Conservation (phyloP, 2,113 vertebrate genomes). For the Phyllopteryx taeniolatus region DNA sequence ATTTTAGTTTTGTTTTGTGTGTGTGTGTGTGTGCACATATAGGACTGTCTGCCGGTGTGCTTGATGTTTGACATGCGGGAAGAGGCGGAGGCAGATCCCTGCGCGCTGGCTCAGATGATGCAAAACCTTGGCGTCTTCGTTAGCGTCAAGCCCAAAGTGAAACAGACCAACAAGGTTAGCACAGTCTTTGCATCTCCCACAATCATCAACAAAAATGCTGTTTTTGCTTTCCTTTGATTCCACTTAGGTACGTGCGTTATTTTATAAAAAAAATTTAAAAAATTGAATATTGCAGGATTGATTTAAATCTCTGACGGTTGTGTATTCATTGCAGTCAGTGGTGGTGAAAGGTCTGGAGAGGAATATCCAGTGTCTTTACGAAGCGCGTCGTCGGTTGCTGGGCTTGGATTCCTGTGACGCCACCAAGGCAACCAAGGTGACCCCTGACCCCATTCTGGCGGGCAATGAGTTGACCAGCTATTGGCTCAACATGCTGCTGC, state of each 20-base stretch:
- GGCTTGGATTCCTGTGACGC: constrained; percentile 66
- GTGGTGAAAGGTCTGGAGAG: constrained; percentile 78
- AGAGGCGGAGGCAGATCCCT: constrained; percentile 67
- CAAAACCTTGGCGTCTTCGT: constrained; percentile 77
- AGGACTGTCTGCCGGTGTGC: constrained; percentile 79
- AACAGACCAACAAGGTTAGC: constrained; percentile 77
- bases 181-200: constrained; percentile 9
- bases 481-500: constrained; percentile 74
- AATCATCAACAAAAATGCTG: too few species aligned
- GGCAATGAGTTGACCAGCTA: constrained; percentile 61
- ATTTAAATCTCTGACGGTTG: neutral
- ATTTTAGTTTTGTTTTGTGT: neutral
- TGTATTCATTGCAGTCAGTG: constrained; percentile 67
- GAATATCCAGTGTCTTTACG: constrained; percentile 71
- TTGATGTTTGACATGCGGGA: constrained; percentile 81
- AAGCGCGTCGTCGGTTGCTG: constrained; percentile 70
- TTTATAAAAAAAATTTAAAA: too few species aligned
- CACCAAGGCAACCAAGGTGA: constrained; percentile 46
- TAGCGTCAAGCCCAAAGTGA: constrained; percentile 77
- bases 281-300: constrained; percentile 9
- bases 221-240: neutral
- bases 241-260: neutral
- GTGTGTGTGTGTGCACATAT: constrained; percentile 9
- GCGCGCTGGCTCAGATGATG: constrained; percentile 75
- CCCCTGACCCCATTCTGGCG: constrained; percentile 49